Evolutionary conservation across 2,888 invertebrate species (phyloP), one percentile per base, ranked within the genome.

Genomic region (Xylota segnis): DNA sequence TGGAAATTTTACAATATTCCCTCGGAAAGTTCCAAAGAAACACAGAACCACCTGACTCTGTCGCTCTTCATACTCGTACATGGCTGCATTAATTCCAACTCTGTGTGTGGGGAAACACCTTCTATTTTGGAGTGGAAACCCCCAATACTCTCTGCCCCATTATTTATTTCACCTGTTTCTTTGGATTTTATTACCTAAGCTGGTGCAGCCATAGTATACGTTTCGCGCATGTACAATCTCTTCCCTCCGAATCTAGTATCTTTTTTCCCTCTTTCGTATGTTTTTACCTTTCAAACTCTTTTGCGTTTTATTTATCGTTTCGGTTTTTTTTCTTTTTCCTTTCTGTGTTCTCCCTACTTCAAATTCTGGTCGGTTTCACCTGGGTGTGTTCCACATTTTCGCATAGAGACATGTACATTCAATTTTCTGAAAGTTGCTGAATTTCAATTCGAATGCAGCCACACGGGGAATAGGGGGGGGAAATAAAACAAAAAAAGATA

Each of bases 371-470:
- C 16, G 47, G 83, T 68, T 72, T 74, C 61, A 72, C 68, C 75
- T 84, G 84, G 84, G 84, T 84, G 84, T 84, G 84, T 81, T 84
- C 79, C 84, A 84, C 75, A 75, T 79, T 76, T 76, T 76, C 75
- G 66, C 54, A 71, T 59, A 59, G 70, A 75, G 45, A 82, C 50
- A 54, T 77, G 43, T 47, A 45, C 43, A 66, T 54, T 75, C 14
- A 63, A 63, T 81, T 82, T 72, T 72, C 83, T 81, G 75, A 81
- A 81, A 84, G 79, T 76, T 81, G 79, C 75, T 79, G 79, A 65
- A 70, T 75, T 79, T 75, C 75, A 79, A 79, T 75, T 70, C 65
- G 61, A 76, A 59, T 79, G 79, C 84, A 83, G 63, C 65, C 43
- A 47, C 54, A 68, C 68, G 43, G 43, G 34, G 37, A 43, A n/a